Evolutionary conservation across 1,140 invertebrate genomes (phyloP), one percentile per base, ranked within the genome.

Genomic region (Parasteatoda tepidariorum): DNA sequence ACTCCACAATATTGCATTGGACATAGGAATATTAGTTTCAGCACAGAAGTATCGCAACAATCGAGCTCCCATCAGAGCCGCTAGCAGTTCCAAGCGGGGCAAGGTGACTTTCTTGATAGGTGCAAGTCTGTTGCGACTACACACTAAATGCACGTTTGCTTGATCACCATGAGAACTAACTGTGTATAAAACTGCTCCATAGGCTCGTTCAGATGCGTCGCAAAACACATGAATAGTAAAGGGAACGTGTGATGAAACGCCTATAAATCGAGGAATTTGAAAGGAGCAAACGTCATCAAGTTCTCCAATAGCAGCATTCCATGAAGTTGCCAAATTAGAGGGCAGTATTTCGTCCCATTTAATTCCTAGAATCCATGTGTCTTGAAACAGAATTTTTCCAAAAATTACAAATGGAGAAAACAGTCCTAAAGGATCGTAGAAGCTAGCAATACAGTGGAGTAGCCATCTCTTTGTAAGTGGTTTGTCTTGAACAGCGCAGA

Each of bases 121-220:
- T 28, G 75, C 24, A 31, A 79, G 62, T 79, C n/a, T 48, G 48
- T 79, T 79, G 28, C 75, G 75, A 79, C 34, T 79, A 18, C 62
- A 33, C 38, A 41, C 38, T 24, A 24, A 15, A 28, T 30, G 15
- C 26, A 66, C 31, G 6, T 28, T 11, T n/a, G 55, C 9, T 7
- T 67, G n/a, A 15, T 38, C 30, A 24, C 11, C 28, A 67, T 79
- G 2, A 67, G 26, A 6, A 6, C 41, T 67, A 22, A 48, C 38
- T 1, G 55, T 55, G 41, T 79, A 79, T 2, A 79, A n/a, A 31
- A 79, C 75, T 18, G 38, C 4, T 38, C 75, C 62, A 57, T 79
- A 67, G 55, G 66, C 54, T 48, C 57, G 30, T 54, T 82, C 66
- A 48, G 66, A 70, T 38, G 67, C 66, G n/a, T 82, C 78, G 24